Evolutionary conservation across 2,113 vertebrate genomes (phyloP).

Genomic region (Lagopus leucura): DNA sequence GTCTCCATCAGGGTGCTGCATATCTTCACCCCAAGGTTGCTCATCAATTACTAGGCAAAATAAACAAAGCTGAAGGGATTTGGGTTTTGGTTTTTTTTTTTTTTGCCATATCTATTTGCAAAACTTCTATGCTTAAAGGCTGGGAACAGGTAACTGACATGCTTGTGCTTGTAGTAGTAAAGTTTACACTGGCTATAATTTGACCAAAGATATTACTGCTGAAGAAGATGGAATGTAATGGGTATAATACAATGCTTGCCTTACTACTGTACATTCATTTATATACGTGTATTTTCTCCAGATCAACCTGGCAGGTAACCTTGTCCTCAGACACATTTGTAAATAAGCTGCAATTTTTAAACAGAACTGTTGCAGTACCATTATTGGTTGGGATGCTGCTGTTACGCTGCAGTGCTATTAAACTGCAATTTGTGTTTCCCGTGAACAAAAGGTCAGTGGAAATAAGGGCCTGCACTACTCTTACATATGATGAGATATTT

Average conservation of each 20-base stretch:
- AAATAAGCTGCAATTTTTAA: constrained; percentile 15
- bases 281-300: neutral
- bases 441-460: neutral
- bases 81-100: neutral
- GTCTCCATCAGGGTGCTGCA: neutral
- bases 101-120: neutral
- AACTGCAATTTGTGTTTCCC: neutral
- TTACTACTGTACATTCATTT: neutral
- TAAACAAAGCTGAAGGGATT: neutral
- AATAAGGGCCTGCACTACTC: neutral
- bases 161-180: neutral
- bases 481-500: neutral
- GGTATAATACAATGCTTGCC: neutral
- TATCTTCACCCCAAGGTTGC: neutral
- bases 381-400: neutral
- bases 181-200: neutral
- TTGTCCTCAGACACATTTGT: neutral
- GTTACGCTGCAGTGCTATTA: constrained; percentile 3
- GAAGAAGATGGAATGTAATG: neutral
- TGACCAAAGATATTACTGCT: neutral
- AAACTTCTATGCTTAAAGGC: neutral
- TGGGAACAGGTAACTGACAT: neutral
- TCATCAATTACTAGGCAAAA: constrained; percentile 7
- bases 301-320: neutral
- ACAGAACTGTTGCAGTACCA: neutral